Percentiles rank a stretch among this genome's conserved stretches.
Conservation (phyloP, 2,888 invertebrate genomes). For the Pammene aurita region DNA sequence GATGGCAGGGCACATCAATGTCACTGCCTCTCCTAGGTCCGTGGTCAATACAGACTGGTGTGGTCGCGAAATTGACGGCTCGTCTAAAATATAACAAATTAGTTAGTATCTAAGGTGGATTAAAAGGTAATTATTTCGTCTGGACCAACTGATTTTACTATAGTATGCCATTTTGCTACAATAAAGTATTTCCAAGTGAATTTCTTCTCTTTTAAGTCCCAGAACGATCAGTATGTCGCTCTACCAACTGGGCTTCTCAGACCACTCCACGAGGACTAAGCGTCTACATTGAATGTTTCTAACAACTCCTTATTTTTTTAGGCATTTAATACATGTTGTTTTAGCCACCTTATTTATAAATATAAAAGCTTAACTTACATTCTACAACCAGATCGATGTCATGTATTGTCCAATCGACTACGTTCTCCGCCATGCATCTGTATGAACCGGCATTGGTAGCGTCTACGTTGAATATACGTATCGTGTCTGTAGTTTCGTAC, state of each 20-base stretch:
- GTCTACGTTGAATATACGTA: constrained; percentile 44
- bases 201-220: no score
- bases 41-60: constrained; percentile 24
- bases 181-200: not conserved
- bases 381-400: constrained; percentile 51
- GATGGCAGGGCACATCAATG: constrained; percentile 50
- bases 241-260: no score
- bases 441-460: constrained; percentile 49
- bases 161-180: no score
- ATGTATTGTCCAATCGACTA: constrained; percentile 46
- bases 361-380: constrained; percentile 50
- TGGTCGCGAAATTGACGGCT: constrained; percentile 50
- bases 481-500: constrained; percentile 39
- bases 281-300: no score
- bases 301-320: no score
- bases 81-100: constrained; percentile 49
- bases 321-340: no score
- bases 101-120: not conserved
- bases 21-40: constrained; percentile 47
- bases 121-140: not conserved
- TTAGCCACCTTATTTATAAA: not conserved
- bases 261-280: no score
- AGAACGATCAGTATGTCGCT: no score
- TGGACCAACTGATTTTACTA: no score
- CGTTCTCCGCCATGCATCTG: constrained; percentile 53